These are phyloP conservation scores for Ferrisia virgata DNA, from an alignment of 2,888 invertebrate genomes.

Conservation along the genomic window DNA sequence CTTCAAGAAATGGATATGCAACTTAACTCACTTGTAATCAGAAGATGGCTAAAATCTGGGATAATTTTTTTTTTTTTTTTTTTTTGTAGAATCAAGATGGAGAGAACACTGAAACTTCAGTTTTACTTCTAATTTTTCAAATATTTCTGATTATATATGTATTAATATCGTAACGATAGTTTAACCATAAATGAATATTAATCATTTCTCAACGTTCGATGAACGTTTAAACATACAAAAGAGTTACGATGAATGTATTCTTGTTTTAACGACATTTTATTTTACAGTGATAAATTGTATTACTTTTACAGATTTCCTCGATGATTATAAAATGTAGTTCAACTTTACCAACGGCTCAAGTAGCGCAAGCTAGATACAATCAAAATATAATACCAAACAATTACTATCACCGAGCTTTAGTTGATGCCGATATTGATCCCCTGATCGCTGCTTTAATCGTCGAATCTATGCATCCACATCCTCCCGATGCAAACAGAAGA, in stretches of 20 bases:
- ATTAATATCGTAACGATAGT: no score
- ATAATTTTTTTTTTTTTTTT: no score
- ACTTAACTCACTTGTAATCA: background rate
- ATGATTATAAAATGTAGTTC: background rate
- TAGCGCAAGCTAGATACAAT: background rate
- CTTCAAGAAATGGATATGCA: background rate
- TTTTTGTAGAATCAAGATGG: no score
- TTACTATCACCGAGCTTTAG: background rate
- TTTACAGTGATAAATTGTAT: background rate
- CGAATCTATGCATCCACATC: conserved; percentile 41
- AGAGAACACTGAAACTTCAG: no score
- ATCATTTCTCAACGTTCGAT: background rate
- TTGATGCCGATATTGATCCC: conserved; percentile 36
- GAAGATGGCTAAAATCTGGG: background rate
- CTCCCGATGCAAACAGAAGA: conserved; percentile 25
- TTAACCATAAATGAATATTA: no score
- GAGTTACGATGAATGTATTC: no score
- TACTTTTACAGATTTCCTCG: background rate
- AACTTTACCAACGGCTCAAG: background rate
- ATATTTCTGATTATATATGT: no score
- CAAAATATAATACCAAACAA: background rate
- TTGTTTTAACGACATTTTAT: no score
- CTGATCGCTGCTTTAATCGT: conserved; percentile 38
- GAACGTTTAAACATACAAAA: no score
- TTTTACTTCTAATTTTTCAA: no score